Evolutionary conservation across 2,797 vertebrate genomes (phyloP).

Genomic region (Cirrhinus molitorella): DNA sequence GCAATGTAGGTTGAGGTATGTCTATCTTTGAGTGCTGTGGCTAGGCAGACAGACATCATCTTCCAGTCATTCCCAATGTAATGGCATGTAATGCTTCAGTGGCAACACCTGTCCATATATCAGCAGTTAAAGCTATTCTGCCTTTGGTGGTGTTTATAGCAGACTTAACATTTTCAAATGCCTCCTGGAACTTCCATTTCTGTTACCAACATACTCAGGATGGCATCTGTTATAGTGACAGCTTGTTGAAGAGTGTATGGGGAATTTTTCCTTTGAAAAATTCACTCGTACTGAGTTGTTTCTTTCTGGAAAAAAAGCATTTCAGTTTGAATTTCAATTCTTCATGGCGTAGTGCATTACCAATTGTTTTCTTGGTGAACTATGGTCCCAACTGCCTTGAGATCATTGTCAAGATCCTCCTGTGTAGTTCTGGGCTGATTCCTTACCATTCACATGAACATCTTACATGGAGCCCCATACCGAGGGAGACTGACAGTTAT

Average conservation of each 20-base stretch:
- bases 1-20: slow-evolving; percentile 2
- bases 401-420: no score
- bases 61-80: neutral
- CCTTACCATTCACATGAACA: no score
- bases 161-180: no score
- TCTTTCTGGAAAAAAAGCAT: neutral
- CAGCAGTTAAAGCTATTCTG: neutral
- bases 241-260: neutral
- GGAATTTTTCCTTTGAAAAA: neutral
- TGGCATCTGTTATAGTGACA: neutral
- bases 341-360: no score
- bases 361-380: no score
- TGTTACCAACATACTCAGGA: neutral
- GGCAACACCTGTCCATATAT: slow-evolving; percentile 19
- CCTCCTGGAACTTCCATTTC: neutral
- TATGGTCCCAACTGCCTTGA: no score
- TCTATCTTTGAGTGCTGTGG: neutral
- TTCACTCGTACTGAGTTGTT: neutral
- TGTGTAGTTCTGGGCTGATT: no score
- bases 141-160: no score
- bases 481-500: no score
- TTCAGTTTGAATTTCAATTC: no score
- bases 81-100: slow-evolving; percentile 5
- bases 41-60: neutral
- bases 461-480: no score